A percentile compares a stretch with the other conserved stretches of the same genome.
phyloP scores from a whole-genome alignment of 2,888 invertebrate species.

The Ichneumon xanthorius region DNA sequence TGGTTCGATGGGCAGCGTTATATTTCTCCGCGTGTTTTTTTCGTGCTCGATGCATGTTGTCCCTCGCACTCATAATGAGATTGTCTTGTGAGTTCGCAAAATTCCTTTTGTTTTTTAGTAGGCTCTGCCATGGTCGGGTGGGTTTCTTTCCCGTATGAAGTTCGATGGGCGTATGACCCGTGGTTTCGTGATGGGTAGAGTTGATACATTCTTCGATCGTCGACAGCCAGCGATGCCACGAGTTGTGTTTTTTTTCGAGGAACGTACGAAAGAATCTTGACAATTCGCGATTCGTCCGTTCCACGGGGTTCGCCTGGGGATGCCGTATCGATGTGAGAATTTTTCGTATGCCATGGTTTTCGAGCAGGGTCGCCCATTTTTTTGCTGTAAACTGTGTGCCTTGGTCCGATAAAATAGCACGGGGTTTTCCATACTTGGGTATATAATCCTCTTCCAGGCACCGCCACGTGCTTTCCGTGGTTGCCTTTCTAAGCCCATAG shows the following conservation, averaged over 20 bases:
- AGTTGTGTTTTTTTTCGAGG: constrained; percentile 12
- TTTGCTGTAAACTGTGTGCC: constrained; percentile 69
- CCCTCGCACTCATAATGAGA: neutral
- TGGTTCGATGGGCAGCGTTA: neutral
- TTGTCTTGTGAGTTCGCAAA: neutral
- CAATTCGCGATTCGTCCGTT: constrained; percentile 70
- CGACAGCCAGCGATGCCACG: constrained; percentile 38
- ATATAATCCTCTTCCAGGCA: neutral
- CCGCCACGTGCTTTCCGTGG: neutral
- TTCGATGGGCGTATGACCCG: constrained; percentile 39
- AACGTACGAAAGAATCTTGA: constrained; percentile 54
- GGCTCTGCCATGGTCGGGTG: neutral
- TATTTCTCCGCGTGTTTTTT: neutral
- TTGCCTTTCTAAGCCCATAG: constrained; percentile 59
- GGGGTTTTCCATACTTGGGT: constrained; percentile 20
- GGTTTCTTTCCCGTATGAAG: too few species aligned
- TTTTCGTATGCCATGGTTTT: constrained; percentile 1
- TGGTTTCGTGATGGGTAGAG: constrained; percentile 42
- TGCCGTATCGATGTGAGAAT: constrained; percentile 57
- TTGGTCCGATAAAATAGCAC: constrained; percentile 40
- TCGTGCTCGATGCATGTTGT: neutral
- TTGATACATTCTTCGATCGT: constrained; percentile 53
- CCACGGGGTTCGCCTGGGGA: constrained; percentile 70
- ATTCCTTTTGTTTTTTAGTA: neutral
- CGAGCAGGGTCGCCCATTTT: constrained; percentile 61